Evolutionary conservation across 2,888 invertebrate genomes (phyloP), one percentile per base, ranked within the genome.

Genomic region (Drosophila tanythrix): DNA sequence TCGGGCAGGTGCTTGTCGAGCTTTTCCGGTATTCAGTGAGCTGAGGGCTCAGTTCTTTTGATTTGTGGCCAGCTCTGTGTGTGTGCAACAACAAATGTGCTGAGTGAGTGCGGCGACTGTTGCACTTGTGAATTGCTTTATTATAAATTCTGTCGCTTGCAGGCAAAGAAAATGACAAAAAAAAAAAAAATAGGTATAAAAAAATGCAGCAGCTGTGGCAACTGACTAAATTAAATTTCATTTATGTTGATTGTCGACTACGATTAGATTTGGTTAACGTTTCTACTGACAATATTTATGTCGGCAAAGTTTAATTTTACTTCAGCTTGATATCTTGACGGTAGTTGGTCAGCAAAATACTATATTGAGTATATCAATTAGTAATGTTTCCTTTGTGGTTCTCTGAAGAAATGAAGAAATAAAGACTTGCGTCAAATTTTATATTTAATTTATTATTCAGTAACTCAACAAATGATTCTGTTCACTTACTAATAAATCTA

Each of bases 51-150:
- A 60, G 59, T 33, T 61, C 58, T 56, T 76, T 76, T 79, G 79
- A 79, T 79, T 79, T 79, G 78, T 79, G 68, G 78, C 79, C 68
- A 56, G 61, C 21, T 15, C 21, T 8, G 6, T 36, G 21, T 35
- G 15, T n/a, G 21, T 52, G 63, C 56, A 38, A 29, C 52, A 55
- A 13, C 51, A 31, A 57, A 70, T 65, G 25, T 68, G 62, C 70
- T 62, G 63, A 74, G 57, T 60, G 33, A 43, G 57, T 21, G 72
- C 46, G 46, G 46, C 64, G 64, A 62, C 61, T 76, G 76, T 76
- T 76, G 76, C 76, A 76, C 76, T 76, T 62, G 72, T 58, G 72
- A 76, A 76, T 76, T 76, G 77, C 68, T 76, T 76, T 76, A 76
- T 76, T 76, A 72, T 67, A 76, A 72, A 60, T 72, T 68, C 76